These are phyloP conservation scores for Anguilla obscura DNA, from an alignment of 2,797 vertebrate genomes.

Conservation along the genomic window DNA sequence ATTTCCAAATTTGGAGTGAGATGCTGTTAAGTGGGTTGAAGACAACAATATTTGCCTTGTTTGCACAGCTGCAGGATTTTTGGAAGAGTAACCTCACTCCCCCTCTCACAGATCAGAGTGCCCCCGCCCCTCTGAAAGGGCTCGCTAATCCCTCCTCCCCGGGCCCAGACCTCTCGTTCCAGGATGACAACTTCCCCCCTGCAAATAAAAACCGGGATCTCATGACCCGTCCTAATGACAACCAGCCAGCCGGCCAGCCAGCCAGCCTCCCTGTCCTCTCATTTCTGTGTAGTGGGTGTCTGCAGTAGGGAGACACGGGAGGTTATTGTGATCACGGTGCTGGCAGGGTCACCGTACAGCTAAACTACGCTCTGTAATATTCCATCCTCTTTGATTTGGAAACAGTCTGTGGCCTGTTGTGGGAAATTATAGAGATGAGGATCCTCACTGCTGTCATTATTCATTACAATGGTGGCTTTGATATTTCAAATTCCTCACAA, in stretches of 20 bases:
- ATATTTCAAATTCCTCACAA: neutral
- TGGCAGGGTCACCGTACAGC: neutral
- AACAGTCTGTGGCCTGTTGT: slow-evolving; percentile 1
- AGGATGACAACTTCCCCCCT: slow-evolving; percentile 22
- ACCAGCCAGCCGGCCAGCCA: neutral
- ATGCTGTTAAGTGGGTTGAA: slow-evolving; percentile 59
- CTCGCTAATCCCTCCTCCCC: slow-evolving; percentile 36
- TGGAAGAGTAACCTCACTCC: slow-evolving; percentile 46
- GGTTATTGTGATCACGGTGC: neutral
- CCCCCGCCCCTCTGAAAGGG: slow-evolving; percentile 39
- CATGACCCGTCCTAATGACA: neutral
- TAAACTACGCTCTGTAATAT: neutral
- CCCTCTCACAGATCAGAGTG: slow-evolving; percentile 44
- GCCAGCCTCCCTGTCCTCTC: neutral
- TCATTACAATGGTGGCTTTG: slow-evolving; percentile 5
- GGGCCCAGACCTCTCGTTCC: slow-evolving; percentile 29
- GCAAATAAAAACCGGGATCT: slow-evolving; percentile 29
- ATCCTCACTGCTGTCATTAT: slow-evolving; percentile 8
- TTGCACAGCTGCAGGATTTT: slow-evolving; percentile 73
- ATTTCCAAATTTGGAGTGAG: slow-evolving; percentile 43
- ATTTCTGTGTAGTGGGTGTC: neutral
- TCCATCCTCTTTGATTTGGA: neutral
- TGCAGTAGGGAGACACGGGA: neutral
- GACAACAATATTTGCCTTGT: slow-evolving; percentile 69
- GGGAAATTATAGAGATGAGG: slow-evolving; percentile 22